Evolutionary conservation across 2,797 vertebrate species (phyloP), one percentile per base, ranked within the genome.

Genomic region (Galago senegalensis): DNA sequence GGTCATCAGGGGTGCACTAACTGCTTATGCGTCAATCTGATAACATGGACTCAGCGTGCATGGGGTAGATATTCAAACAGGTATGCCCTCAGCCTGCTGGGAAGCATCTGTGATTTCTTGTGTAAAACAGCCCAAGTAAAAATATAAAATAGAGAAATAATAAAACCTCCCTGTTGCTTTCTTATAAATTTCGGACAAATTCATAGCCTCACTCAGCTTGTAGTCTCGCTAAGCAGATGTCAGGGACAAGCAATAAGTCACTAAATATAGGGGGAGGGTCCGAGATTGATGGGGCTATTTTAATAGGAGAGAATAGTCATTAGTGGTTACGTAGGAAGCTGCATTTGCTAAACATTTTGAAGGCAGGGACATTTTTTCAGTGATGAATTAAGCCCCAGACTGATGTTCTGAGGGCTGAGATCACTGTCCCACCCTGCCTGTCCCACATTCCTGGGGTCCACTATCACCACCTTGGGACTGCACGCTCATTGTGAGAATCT

Each of bases 361-460:
- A 91, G 6, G 18, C 2, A n/a, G 12, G 17, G 17, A 61, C 1
- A 0, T 18, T 18, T 2, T 63, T 4, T 29, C 31, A 4, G 11
- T 4, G 46, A 2, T 34, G 49, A 56, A 20, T 25, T 10, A 37
- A 31, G 14, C 8, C 94, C 25, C 31, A 34, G 13, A 61, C 0
- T 3, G 43, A 40, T 2, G 13, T 11, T 69, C 53, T 8, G 21
- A 29, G 29, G 0, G 3, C 2, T 7, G 65, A 40, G 13, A 18
- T 37, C 31, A 8, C 5, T 4, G 27, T 0, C 3, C 7, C 10
- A 5, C 23, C 25, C 10, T 9, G 3, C 13, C 1, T 16, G 8
- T 0, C 1, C 1, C 13, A 4, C 7, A 3, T 31, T 8, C 40
- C 46, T 58, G 20, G 53, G 10, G 4, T 75, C 20, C 1, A 13